phyloP scores from a whole-genome alignment of 2,113 vertebrate species.

The Neofelis nebulosa region DNA sequence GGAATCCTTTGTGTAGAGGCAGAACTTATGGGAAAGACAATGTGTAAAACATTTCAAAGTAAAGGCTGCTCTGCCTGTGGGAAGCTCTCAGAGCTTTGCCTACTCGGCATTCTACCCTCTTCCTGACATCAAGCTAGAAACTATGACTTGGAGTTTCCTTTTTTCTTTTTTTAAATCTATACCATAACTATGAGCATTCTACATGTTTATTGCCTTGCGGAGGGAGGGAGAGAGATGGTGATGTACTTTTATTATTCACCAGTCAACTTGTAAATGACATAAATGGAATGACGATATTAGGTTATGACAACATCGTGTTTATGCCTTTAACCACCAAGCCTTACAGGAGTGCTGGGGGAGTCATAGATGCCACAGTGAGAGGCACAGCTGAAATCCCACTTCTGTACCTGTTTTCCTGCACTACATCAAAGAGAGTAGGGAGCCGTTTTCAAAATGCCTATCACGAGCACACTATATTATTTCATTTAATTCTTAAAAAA shows the following conservation, averaged over 20 bases:
- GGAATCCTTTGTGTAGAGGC: neutral
- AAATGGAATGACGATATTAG: neutral
- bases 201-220: neutral
- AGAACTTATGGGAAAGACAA: neutral
- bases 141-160: neutral
- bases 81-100: neutral
- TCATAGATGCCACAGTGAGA: neutral
- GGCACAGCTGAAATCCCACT: neutral
- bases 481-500: neutral
- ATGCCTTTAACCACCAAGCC: neutral
- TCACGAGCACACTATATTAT: neutral
- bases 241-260: neutral
- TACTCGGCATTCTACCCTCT: rapidly evolving
- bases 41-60: neutral
- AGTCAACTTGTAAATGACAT: neutral
- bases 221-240: neutral
- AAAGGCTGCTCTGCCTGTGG: neutral
- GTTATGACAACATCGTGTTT: neutral
- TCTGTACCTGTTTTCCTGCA: neutral
- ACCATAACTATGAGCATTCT: neutral
- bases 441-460: neutral
- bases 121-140: neutral
- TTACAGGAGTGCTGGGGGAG: neutral
- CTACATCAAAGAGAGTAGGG: neutral
- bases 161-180: neutral